Percentiles rank a stretch among this genome's conserved stretches.
Conservation (phyloP, 2,113 vertebrate species). For the Notothenia coriiceps region DNA sequence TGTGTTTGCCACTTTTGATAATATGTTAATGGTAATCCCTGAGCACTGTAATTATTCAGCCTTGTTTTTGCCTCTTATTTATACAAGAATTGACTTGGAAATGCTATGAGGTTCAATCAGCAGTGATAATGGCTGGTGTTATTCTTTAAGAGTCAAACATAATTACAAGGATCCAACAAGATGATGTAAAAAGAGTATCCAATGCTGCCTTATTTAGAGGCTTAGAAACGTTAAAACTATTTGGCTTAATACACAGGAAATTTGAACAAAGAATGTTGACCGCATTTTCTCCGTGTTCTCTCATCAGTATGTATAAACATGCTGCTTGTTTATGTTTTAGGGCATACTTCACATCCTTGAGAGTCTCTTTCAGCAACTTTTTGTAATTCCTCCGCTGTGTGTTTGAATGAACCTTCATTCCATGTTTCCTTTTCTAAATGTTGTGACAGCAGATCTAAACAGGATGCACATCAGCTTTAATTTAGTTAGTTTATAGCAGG, state of each 20-base stretch:
- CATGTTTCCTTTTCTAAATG: slow-evolving; percentile 57
- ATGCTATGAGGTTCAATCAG: slow-evolving; percentile 3
- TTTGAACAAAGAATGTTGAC: slow-evolving; percentile 61
- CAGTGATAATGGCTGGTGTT: slow-evolving; percentile 1
- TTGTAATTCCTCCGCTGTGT: slow-evolving; percentile 4
- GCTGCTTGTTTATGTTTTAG: slow-evolving; percentile 50
- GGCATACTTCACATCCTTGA: slow-evolving; percentile 38
- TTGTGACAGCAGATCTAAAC: slow-evolving; percentile 75
- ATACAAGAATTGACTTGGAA: background rate
- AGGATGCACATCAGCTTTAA: slow-evolving; percentile 65
- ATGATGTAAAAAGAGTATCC: background rate
- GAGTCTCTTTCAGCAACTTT: slow-evolving; percentile 17
- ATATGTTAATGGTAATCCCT: background rate
- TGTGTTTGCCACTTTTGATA: background rate
- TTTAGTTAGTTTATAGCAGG: slow-evolving; percentile 42
- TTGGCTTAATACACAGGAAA: slow-evolving; percentile 53
- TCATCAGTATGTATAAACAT: slow-evolving; percentile 47
- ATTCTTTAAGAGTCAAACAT: slow-evolving; percentile 4
- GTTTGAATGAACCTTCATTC: slow-evolving; percentile 53
- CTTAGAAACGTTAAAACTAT: slow-evolving; percentile 34
- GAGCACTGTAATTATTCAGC: background rate
- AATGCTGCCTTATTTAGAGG: background rate
- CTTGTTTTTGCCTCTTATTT: slow-evolving; percentile 3
- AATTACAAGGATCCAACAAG: slow-evolving; percentile 18
- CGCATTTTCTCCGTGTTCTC: slow-evolving; percentile 25